Base-by-base conservation (phyloP, 1,140 invertebrate genomes). In the Drosophila bipectinata region DNA sequence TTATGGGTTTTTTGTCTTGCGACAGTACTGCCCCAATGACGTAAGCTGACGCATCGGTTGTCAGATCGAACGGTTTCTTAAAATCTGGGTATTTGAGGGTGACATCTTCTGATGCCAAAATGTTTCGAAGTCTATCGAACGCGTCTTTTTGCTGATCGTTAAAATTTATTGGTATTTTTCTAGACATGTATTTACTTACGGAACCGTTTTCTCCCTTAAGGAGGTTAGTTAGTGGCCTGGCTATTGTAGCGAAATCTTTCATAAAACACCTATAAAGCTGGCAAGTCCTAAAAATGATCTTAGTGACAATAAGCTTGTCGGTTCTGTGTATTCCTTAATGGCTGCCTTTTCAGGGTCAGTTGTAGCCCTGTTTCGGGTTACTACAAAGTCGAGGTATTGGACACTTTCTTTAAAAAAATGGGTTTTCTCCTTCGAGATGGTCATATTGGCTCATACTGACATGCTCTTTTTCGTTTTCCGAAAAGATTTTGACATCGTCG, bases 31-130 rank as follows among this genome's bases (percentile, higher is more conserved):
- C 9, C 12, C 47, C 47, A 9, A 49, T 49, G 24, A 24, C 21
- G 18, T 49, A 21, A 24, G 47, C 47, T 21, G 18, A 49, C 5
- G 47, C 21, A 21, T 49, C 47, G 10, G 47, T 49, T 10, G 47
- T 49, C 24, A 26, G 47, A 49, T 49, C 47, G 21, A 49, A 49
- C 14, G 47, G 47, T 24, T 48, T 24, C 10, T 44, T 55, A 28
- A n/a, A 26, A 10, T 44, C 53, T 26, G 37, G 47, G 18, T 48
- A 48, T 10, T 21, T 41, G 7, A 55, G 53, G 15, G 18, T 39
- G 15, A 32, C 30, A 21, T 18, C 14, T 30, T 45, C 54, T 45
- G 24, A 56, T 56, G 24, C 34, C 12, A 37, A 37, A 37, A 37
- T 37, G 34, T 37, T 37, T 12, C 10, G 8, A 1, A 37, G 34